Base-by-base conservation (phyloP, 2,888 invertebrate species). In the Synergus gifuensis region DNA sequence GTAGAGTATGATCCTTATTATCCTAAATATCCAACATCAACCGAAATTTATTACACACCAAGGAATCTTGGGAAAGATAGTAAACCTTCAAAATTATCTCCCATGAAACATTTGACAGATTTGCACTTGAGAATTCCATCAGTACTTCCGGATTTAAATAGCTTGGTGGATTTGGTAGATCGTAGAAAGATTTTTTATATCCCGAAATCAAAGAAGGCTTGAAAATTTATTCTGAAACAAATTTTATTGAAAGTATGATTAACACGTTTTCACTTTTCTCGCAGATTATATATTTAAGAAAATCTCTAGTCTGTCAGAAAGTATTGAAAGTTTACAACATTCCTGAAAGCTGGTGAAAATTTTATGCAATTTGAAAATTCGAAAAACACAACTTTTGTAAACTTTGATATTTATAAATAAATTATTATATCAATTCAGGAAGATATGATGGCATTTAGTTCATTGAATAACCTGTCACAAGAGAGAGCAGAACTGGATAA, bases 1-100 rank as follows among this genome's bases (percentile, higher is more conserved):
- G 40, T 85, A 14, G 89, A 91, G 49, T 82, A 88, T 16, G 91
- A 91, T 84, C 91, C 91, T 0, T 91, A 91, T 78, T 91, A 91
- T 79, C 91, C 91, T 0, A 85, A 79, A 73, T 44, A 79, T 4
- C 82, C 88, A 1, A 87, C 87, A 0, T 87, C 89, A 0, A 90
- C 91, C 7, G 90, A 91, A 79, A 79, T 85, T 11, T 89, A 90
- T 69, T 90, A 90, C 73, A 90, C 89, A 1, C 86, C 88, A 0
- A 83, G 77, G 1, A 79, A 86, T 3, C 76, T n/a, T 12, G 82
- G 82, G 12, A 84, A 84, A 18, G 44, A 14, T 2, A 79, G 63
- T 4, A 85, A 81, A 67, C 78, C 83, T 0, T 76, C 77, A 2
- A 83, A 83, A 62, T 82, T 83, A 18, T 81, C 86, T 7, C 84